A percentile compares a stretch with the other conserved stretches of the same genome.
Conservation (phyloP, 2,888 invertebrate species). For the Taphrorychus bicolor region DNA sequence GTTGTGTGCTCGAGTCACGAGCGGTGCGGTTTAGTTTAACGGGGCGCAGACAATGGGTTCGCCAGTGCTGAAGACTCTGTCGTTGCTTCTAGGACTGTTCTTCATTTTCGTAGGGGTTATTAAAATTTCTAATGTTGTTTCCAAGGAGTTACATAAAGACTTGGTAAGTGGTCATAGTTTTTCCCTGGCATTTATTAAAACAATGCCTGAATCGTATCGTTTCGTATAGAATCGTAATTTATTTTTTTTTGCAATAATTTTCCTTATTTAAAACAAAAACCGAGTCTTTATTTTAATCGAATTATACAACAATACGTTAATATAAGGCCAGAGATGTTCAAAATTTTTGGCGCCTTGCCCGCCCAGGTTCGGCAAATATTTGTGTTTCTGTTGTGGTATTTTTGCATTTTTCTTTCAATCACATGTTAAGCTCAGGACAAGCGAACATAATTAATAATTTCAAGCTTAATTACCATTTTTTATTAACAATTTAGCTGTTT, state of each 20-base stretch:
- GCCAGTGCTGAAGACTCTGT: conserved; percentile 89
- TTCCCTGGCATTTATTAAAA: too few relatives aligned
- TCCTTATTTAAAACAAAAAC: too few relatives aligned
- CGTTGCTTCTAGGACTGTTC: conserved; percentile 90
- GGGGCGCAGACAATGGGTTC: conserved; percentile 63
- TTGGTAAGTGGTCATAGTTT: conserved; percentile 71
- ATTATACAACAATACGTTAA: conserved; percentile 47
- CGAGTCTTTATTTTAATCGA: neutral
- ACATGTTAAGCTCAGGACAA: too few relatives aligned
- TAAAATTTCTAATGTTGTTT: conserved; percentile 89
- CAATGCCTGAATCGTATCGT: too few relatives aligned
- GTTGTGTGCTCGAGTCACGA: too few relatives aligned
- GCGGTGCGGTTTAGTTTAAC: neutral
- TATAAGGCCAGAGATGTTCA: conserved; percentile 12
- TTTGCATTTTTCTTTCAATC: too few relatives aligned
- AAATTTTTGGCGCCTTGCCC: conserved; percentile 50
- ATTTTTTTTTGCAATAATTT: too few relatives aligned
- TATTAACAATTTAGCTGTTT: too few relatives aligned
- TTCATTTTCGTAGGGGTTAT: conserved; percentile 94
- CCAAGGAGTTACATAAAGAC: conserved; percentile 95
- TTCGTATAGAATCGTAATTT: too few relatives aligned
- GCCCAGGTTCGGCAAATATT: conserved; percentile 51
- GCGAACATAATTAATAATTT: too few relatives aligned
- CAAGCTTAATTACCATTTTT: too few relatives aligned
- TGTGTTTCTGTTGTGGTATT: conserved; percentile 2